These are phyloP conservation scores for Drosophila cognata DNA, from an alignment of 2,888 invertebrate species.

Conservation along the genomic window DNA sequence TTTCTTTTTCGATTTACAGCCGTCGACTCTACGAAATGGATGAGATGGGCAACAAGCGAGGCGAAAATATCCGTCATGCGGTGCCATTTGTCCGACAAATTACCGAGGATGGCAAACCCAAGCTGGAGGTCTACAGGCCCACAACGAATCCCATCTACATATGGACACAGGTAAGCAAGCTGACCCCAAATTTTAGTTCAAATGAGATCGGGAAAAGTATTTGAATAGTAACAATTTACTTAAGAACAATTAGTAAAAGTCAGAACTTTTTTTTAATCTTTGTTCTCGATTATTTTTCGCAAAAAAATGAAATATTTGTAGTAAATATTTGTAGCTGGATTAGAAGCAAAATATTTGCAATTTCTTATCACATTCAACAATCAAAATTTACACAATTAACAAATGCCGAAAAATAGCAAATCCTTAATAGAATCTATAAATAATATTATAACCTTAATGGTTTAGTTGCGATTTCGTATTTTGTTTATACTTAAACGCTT, in stretches of 20 bases:
- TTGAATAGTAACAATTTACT: background rate
- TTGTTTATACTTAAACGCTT: conserved; percentile 26
- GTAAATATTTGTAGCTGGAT: background rate
- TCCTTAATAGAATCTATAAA: background rate
- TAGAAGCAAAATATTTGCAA: background rate
- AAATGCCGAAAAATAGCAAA: background rate
- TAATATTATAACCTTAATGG: background rate
- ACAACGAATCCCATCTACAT: conserved; percentile 87
- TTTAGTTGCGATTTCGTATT: conserved; percentile 1
- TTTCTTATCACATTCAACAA: background rate
- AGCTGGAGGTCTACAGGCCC: conserved; percentile 86
- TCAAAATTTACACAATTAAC: background rate
- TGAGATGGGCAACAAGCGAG: conserved; percentile 87
- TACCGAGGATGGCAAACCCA: conserved; percentile 87
- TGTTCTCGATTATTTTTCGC: background rate
- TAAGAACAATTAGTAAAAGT: background rate
- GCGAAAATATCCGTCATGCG: conserved; percentile 87
- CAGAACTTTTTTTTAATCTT: background rate
- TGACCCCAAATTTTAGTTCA: background rate
- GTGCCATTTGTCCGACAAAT: conserved; percentile 88
- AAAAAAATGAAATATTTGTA: background rate
- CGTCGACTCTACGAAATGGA: conserved; percentile 87
- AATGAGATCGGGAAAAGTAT: background rate
- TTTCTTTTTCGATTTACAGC: conserved; percentile 61
- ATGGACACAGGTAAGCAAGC: conserved; percentile 84